These are phyloP conservation scores for Actinernus sp. DNA, from an alignment of 92 coral and sea anemone species.

Conservation along the genomic window DNA sequence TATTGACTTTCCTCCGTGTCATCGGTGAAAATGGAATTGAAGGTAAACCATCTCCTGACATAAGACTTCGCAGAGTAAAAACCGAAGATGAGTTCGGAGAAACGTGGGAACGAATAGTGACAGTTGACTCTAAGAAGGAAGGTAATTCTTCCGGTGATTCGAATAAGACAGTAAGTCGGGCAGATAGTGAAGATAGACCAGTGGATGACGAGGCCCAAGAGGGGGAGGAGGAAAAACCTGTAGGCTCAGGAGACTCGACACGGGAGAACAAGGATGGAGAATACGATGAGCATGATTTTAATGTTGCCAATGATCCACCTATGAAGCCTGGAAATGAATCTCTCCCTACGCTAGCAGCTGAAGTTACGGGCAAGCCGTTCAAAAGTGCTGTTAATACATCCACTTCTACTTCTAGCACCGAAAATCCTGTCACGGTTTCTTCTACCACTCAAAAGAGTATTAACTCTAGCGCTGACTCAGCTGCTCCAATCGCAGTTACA, in stretches of 20 bases:
- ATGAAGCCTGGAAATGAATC: not conserved
- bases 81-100: slow-evolving; percentile 19
- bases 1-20: too few relatives aligned
- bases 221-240: slow-evolving; percentile 1
- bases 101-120: slow-evolving; percentile 7
- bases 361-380: not conserved
- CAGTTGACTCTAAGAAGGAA: not conserved
- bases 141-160: too few relatives aligned
- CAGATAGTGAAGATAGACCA: not conserved
- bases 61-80: slow-evolving; percentile 6
- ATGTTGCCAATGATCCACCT: slow-evolving; percentile 3
- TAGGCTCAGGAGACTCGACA: slow-evolving; percentile 6
- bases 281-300: too few relatives aligned
- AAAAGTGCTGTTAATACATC: slow-evolving; percentile 1
- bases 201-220: not conserved
- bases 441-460: too few relatives aligned
- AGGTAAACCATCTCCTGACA: too few relatives aligned
- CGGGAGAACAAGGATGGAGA: not conserved
- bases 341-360: not conserved
- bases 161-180: not conserved
- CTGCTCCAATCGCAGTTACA: too few relatives aligned
- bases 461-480: too few relatives aligned
- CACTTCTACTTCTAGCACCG: slow-evolving; percentile 2
- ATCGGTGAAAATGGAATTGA: too few relatives aligned
- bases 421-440: too few relatives aligned